Conservation (phyloP, 1,140 invertebrate genomes). For the Caenorhabditis elegans region WBcel235 BX284604.4:11583001-11583500, state of each 20-base stretch:
- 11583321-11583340: too few species aligned
- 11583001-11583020: slow-evolving; percentile 17
- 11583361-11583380: too few species aligned
- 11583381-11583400: not conserved
- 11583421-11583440: too few species aligned
- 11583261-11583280: too few species aligned
- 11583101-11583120: not conserved
- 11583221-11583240: slow-evolving; percentile 3
- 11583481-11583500: not conserved
- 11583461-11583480: not conserved
- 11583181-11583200: not conserved
- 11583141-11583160: not conserved
- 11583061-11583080: slow-evolving; percentile 31
- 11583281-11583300: too few species aligned
- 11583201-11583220: not conserved
- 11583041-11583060: slow-evolving; percentile 26
- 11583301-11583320: too few species aligned
- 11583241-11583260: not conserved
- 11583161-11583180: not conserved
- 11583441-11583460: not conserved
- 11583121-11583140: slow-evolving; percentile 31
- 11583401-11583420: not conserved
- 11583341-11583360: too few species aligned
- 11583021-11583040: slow-evolving; percentile 25
- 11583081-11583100: not conserved